phyloP scores from a whole-genome alignment of 35 echinoderm and acorn worm species.

The Acanthaster planci region DNA sequence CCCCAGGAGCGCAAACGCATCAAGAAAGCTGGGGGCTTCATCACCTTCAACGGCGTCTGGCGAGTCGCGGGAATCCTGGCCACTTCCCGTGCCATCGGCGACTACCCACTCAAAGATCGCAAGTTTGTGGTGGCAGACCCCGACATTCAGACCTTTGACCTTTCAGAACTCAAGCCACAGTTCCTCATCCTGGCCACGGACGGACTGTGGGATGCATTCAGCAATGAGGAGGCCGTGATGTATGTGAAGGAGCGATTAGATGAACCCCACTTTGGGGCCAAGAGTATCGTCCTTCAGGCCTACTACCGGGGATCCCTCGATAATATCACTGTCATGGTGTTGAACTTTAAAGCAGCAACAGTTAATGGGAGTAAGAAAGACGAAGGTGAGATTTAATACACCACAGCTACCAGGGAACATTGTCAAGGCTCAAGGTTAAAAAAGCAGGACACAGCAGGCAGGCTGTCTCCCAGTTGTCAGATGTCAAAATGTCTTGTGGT shows the following conservation, averaged over 20 bases:
- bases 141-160: conserved; percentile 73
- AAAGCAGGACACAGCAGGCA: no score
- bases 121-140: conserved; percentile 86
- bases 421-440: no score
- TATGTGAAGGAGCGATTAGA: conserved; percentile 76
- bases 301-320: conserved; percentile 81
- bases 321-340: conserved; percentile 97
- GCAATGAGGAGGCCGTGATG: conserved; percentile 89
- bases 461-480: no score
- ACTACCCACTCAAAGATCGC: conserved; percentile 83
- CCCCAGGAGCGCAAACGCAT: conserved; percentile 80
- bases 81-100: conserved; percentile 90
- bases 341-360: conserved; percentile 51
- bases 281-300: conserved; percentile 84
- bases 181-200: conserved; percentile 92
- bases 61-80: conserved; percentile 92
- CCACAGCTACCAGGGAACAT: no score
- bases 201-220: conserved; percentile 97
- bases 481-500: no score
- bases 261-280: conserved; percentile 89
- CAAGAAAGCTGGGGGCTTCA: conserved; percentile 89
- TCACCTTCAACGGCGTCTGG: conserved; percentile 92
- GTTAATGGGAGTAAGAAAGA: not conserved
- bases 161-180: conserved; percentile 57
- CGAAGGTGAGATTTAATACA: not conserved